Percentiles rank a stretch among this genome's conserved stretches.
These are phyloP conservation scores for Girardinus metallicus DNA, from an alignment of 2,797 vertebrate genomes.

Conservation along the genomic window DNA sequence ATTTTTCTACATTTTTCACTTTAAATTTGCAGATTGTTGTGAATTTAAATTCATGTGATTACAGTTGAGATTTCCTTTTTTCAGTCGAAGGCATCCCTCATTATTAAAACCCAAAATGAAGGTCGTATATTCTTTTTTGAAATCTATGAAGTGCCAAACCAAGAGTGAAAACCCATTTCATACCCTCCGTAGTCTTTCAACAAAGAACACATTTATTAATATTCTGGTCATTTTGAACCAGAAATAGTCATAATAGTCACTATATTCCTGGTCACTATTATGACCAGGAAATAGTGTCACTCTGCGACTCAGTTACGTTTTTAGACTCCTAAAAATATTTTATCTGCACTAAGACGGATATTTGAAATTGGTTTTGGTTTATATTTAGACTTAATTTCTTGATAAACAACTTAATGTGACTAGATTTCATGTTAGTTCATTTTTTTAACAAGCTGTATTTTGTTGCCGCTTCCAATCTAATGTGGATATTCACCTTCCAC, in stretches of 20 bases:
- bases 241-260: no score
- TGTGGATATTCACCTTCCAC: slow-evolving; percentile 44
- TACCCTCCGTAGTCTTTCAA: neutral
- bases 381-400: neutral
- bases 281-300: neutral
- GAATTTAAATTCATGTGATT: neutral
- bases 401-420: neutral
- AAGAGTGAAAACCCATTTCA: neutral
- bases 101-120: neutral
- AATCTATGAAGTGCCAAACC: neutral
- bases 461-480: slow-evolving; percentile 46
- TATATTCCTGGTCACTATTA: neutral
- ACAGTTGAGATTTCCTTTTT: neutral
- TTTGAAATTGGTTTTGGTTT: neutral
- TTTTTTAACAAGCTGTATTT: slow-evolving; percentile 24
- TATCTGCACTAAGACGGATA: neutral
- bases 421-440: slow-evolving; percentile 3
- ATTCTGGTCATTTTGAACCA: neutral
- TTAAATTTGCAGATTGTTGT: neutral
- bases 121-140: neutral
- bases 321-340: neutral
- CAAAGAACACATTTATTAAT: neutral
- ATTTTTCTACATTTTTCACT: neutral
- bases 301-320: neutral
- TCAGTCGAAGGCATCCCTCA: neutral